Evolutionary conservation across 2,797 vertebrate genomes (phyloP).

Genomic region (Pangasius mekongensis): DNA sequence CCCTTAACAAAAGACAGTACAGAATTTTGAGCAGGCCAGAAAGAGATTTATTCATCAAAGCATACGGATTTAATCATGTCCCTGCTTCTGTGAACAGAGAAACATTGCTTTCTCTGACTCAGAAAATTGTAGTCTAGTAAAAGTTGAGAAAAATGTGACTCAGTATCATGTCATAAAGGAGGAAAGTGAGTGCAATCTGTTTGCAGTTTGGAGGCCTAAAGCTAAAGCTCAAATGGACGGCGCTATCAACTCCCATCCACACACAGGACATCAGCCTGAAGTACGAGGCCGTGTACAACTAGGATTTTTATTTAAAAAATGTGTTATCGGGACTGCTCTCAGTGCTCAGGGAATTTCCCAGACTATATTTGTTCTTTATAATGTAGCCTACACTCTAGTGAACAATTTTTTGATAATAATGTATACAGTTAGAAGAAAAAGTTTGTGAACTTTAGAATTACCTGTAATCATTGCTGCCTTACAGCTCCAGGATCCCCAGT

Average conservation of each 20-base stretch:
- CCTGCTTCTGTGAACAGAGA: background rate
- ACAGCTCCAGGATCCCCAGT: background rate
- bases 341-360: background rate
- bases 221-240: conserved; percentile 50
- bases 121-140: conserved; percentile 13
- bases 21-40: background rate
- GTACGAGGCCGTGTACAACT: background rate
- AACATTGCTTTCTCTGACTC: conserved; percentile 30
- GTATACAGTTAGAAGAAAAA: background rate
- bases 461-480: background rate
- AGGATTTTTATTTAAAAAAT: background rate
- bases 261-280: conserved; percentile 55
- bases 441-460: background rate
- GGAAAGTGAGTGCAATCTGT: conserved; percentile 65
- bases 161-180: conserved; percentile 59
- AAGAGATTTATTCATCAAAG: background rate
- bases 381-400: background rate
- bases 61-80: background rate
- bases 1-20: background rate
- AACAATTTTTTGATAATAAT: background rate
- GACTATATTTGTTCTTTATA: background rate
- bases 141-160: conserved; percentile 58
- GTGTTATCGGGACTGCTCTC: background rate
- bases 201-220: conserved; percentile 64
- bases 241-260: conserved; percentile 59